These are phyloP conservation scores for Labia minor DNA, from an alignment of 2,888 invertebrate genomes.

Conservation along the genomic window DNA sequence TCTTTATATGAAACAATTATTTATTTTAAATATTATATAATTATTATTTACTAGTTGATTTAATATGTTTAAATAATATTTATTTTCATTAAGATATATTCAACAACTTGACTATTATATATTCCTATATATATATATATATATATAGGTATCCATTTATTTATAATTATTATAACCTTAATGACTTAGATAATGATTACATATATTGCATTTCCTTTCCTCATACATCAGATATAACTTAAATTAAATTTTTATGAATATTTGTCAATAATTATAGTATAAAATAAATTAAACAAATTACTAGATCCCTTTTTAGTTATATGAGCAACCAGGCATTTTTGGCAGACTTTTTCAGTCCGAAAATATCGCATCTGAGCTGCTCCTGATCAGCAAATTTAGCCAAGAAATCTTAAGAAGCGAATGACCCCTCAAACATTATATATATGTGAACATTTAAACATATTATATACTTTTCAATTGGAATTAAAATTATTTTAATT, in stretches of 20 bases:
- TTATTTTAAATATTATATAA: slow-evolving; percentile 3
- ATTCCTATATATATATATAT: no score
- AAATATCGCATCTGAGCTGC: background rate
- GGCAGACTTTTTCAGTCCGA: background rate
- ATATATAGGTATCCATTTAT: background rate
- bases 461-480: no score
- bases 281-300: no score
- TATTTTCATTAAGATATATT: no score
- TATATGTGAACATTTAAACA: background rate
- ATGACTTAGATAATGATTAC: background rate
- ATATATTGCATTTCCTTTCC: background rate
- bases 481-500: no score
- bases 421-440: background rate
- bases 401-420: background rate
- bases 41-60: no score
- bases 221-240: no score
- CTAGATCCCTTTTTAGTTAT: no score
- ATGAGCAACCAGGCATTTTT: background rate
- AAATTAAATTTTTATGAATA: no score
- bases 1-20: background rate
- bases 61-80: no score
- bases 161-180: background rate
- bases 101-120: no score
- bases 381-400: background rate
- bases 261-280: no score